Evolutionary conservation across 2,888 invertebrate genomes (phyloP).

Genomic region (Cartodere bifasciata): DNA sequence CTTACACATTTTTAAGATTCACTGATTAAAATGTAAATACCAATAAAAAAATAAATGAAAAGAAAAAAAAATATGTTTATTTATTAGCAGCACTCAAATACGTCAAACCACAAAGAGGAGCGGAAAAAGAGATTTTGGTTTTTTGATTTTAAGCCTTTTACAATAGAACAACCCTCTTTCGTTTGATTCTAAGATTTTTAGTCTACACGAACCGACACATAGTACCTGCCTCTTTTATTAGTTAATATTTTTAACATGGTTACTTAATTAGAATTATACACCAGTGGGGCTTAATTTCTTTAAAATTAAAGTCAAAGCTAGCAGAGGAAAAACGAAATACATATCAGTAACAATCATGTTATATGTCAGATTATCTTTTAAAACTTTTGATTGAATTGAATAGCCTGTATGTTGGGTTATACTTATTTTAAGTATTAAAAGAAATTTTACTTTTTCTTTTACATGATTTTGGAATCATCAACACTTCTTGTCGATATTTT

Average conservation of each 20-base stretch:
- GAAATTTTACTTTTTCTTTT: no score
- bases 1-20: constrained; percentile 17
- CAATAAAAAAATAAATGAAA: no score
- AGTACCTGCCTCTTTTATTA: neutral
- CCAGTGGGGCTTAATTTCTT: no score
- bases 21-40: constrained; percentile 18
- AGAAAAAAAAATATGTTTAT: no score
- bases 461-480: no score
- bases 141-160: constrained; percentile 14
- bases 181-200: constrained; percentile 2
- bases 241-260: no score
- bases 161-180: constrained; percentile 10
- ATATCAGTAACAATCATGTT: constrained; percentile 8
- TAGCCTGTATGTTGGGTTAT: no score
- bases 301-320: constrained; percentile 2
- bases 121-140: constrained; percentile 15
- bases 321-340: constrained; percentile 2
- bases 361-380: constrained; percentile 7
- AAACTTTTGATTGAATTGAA: constrained; percentile 10
- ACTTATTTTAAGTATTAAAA: no score
- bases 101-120: constrained; percentile 13
- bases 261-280: no score
- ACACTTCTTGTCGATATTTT: no score
- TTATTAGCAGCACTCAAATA: constrained; percentile 13
- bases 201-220: neutral